Base-by-base conservation (phyloP, 2,888 invertebrate genomes). In the Galerucella pusilla region DNA sequence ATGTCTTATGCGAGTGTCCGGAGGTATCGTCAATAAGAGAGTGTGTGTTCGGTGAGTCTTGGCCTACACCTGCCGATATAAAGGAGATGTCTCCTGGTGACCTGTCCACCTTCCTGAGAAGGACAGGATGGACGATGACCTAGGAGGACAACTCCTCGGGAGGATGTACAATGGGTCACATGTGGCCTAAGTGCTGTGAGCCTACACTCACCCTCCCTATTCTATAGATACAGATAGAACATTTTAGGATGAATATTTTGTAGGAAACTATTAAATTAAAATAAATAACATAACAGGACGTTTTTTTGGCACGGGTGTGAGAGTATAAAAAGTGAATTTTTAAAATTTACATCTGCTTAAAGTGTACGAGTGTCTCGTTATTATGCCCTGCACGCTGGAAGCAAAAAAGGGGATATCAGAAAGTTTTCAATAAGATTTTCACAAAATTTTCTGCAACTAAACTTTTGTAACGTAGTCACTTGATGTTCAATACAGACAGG, bases 371-470 rank as follows among this genome's bases (percentile, higher is more conserved):
- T 63, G 49, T 63, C 70, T 70, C 54, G 57, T 75, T 72, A 72
- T 68, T 72, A 75, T 75, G 75, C 75, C 57, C 59, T 45, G 57
- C 75, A 71, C 71, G 71, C 75, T 67, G 20, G 71, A 54, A 68
- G 72, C 72, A 68, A 68, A 68, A 75, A 28, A 68, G 75, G 75
- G 75, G 75, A 75, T 64, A 71, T 28, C 65, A 49, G 60, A 68
- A 75, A 72, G 68, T 75, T 72, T 64, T 46, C 72, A 75, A 75
- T 72, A 75, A 75, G 72, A 75, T 75, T 75, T 65, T 74, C 65
- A 10, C 28, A 52, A 71, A 68, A 71, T 71, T 68, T 75, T 71
- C 67, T 59, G 63, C 42, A 71, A 63, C 71, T 63, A 49, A 71
- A 71, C 68, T 71, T 68, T 64, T 71, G 64, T 68, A 54, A 66